Evolutionary conservation across 2,797 vertebrate species (phyloP).

Genomic region (Varecia variegata): DNA sequence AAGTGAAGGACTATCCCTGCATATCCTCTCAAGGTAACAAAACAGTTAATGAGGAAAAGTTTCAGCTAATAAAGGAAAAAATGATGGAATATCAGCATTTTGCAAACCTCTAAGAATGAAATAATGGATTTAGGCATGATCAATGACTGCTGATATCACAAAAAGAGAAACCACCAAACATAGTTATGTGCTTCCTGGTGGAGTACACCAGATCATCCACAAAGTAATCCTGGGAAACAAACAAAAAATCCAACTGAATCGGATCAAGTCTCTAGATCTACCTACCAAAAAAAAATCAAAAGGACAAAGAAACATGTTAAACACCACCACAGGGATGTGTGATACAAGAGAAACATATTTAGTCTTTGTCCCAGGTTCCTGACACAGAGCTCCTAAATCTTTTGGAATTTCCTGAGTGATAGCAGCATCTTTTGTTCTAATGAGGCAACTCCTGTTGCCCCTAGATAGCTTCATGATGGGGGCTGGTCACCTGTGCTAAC

Average conservation of each 20-base stretch:
- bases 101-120: background rate
- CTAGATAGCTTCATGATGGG: background rate
- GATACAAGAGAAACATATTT: background rate
- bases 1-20: background rate
- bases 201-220: background rate
- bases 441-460: background rate
- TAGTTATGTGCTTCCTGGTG: background rate
- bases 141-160: background rate
- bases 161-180: background rate
- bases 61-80: background rate
- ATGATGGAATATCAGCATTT: background rate
- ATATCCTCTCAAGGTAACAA: background rate
- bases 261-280: background rate
- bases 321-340: fast-evolving
- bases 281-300: background rate
- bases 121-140: background rate
- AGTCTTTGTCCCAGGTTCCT: background rate
- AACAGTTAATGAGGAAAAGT: background rate
- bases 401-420: background rate
- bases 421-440: too few relatives aligned
- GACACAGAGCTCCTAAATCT: background rate
- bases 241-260: background rate
- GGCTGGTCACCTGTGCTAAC: background rate
- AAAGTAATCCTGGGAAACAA: background rate
- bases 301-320: background rate